These are phyloP conservation scores for Muschampia plurimacula DNA, from an alignment of 2,888 invertebrate genomes.

Conservation along the genomic window DNA sequence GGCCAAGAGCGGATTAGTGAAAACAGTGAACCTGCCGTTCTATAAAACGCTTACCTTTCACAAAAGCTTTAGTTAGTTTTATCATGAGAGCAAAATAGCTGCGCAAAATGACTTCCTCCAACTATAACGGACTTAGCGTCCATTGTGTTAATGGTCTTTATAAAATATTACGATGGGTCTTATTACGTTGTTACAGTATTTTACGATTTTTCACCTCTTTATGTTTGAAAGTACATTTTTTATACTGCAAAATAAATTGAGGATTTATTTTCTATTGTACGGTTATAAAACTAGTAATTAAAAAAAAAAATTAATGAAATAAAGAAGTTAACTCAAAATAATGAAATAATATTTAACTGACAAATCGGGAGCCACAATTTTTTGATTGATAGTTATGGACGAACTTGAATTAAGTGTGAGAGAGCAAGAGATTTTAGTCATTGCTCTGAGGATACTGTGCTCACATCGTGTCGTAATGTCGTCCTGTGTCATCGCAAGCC, in stretches of 20 bases:
- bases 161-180: constrained; percentile 1
- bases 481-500: not conserved
- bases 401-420: too few relatives aligned
- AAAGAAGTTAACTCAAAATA: too few relatives aligned
- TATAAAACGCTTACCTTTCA: not conserved
- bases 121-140: constrained; percentile 5
- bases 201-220: not conserved
- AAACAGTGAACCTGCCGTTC: not conserved
- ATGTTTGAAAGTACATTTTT: not conserved
- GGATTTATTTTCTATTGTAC: too few relatives aligned
- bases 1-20: too few relatives aligned
- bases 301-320: too few relatives aligned
- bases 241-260: too few relatives aligned
- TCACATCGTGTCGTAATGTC: constrained; percentile 1
- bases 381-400: too few relatives aligned
- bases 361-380: too few relatives aligned
- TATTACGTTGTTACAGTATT: not conserved
- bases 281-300: too few relatives aligned
- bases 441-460: too few relatives aligned
- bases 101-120: not conserved
- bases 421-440: too few relatives aligned
- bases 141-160: constrained; percentile 4
- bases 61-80: not conserved
- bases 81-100: constrained; percentile 1
- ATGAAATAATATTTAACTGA: too few relatives aligned